These are phyloP conservation scores for Listronotus oregonensis DNA, from an alignment of 1,140 invertebrate species.

Conservation along the genomic window DNA sequence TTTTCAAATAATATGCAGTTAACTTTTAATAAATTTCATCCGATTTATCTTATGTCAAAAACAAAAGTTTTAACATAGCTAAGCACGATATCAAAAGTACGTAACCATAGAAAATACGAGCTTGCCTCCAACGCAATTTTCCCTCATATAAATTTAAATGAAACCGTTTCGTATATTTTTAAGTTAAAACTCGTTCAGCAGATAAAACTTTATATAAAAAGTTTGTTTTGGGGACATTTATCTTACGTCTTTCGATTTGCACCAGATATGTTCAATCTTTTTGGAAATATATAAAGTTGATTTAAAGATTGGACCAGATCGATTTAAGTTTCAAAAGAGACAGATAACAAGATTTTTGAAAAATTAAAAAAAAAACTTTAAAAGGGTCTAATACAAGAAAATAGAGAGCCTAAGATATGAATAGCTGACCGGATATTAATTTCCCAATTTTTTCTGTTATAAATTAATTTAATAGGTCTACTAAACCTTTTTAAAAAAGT, in stretches of 20 bases:
- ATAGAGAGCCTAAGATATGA: no score
- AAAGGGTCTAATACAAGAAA: no score
- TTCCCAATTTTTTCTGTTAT: no score
- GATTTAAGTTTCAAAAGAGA: no score
- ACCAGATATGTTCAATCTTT: no score
- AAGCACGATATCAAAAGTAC: neutral
- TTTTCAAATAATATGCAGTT: slow-evolving; percentile 16
- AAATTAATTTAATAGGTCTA: no score
- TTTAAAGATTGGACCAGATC: no score
- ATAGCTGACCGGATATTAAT: no score
- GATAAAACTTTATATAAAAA: slow-evolving; percentile 4
- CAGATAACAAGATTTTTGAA: no score
- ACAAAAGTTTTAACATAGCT: slow-evolving; percentile 13
- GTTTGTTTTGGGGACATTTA: neutral
- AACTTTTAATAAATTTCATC: slow-evolving; percentile 13
- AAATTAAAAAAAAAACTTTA: no score
- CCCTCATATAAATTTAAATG: slow-evolving; percentile 8
- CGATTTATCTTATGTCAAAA: slow-evolving; percentile 14
- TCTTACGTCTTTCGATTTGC: neutral
- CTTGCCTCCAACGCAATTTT: slow-evolving; percentile 7
- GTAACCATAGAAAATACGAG: slow-evolving; percentile 1
- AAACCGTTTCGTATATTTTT: slow-evolving; percentile 2
- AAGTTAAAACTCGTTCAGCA: neutral
- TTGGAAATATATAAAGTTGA: no score
- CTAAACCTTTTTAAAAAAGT: no score